Percentiles rank a stretch among this genome's conserved stretches.
phyloP scores from a whole-genome alignment of 2,797 vertebrate genomes.

The Aplochiton taeniatus region DNA sequence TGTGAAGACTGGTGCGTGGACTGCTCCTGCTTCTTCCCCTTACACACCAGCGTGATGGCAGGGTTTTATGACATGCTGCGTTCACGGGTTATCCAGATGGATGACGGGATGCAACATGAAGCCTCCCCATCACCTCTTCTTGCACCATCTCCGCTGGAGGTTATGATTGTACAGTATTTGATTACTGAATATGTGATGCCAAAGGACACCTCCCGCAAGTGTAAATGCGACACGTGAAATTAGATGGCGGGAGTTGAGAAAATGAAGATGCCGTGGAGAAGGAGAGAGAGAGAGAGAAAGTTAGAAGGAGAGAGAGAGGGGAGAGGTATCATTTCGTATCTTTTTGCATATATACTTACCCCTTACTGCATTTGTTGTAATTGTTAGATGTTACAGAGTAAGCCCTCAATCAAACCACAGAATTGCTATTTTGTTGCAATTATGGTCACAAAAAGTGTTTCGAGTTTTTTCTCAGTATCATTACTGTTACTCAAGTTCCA shows the following conservation, averaged over 20 bases:
- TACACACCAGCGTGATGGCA: conserved; percentile 8
- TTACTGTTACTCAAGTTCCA: too few relatives aligned
- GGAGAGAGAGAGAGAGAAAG: not conserved
- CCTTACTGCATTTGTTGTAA: too few relatives aligned
- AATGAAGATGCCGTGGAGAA: not conserved
- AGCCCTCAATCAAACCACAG: too few relatives aligned
- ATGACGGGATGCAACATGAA: conserved; percentile 44
- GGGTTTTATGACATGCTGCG: conserved; percentile 48
- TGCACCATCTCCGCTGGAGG: conserved; percentile 36
- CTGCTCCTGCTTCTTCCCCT: conserved; percentile 11
- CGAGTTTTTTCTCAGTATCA: too few relatives aligned
- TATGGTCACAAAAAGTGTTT: too few relatives aligned
- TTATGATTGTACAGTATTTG: conserved; percentile 44
- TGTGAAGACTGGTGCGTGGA: too few relatives aligned
- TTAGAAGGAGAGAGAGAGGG: not conserved
- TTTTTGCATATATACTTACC: too few relatives aligned
- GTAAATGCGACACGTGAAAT: conserved; percentile 51
- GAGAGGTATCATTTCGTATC: not conserved
- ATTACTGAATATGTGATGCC: conserved; percentile 59
- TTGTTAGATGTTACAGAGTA: too few relatives aligned
- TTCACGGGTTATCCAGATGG: conserved; percentile 48
- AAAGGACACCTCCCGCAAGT: conserved; percentile 56
- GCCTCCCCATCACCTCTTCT: conserved; percentile 46
- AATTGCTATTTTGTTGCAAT: too few relatives aligned
- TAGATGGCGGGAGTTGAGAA: conserved; percentile 1